These are phyloP conservation scores for Pimephales promelas DNA, from an alignment of 2,113 vertebrate genomes.

Conservation along the genomic window DNA sequence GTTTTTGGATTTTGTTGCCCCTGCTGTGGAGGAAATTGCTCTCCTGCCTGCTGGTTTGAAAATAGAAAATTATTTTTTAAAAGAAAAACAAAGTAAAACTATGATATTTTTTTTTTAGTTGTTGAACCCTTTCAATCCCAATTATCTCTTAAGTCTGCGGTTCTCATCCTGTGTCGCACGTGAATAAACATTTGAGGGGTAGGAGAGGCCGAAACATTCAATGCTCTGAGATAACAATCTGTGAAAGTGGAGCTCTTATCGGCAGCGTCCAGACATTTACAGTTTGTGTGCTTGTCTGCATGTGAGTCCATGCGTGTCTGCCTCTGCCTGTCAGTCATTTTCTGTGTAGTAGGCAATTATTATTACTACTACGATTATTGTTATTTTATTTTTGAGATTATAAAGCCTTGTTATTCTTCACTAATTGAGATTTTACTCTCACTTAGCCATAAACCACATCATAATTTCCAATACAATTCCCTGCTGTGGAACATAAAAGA, in stretches of 20 bases:
- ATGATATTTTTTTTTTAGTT: not conserved
- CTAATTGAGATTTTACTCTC: not conserved
- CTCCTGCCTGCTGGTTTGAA: conserved; percentile 58
- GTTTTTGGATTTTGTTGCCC: conserved; percentile 65
- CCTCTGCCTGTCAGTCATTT: conserved; percentile 19
- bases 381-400: not conserved
- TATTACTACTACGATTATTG: not conserved
- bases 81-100: conserved; percentile 50
- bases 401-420: not conserved
- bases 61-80: conserved; percentile 63
- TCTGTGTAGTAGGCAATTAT: not conserved
- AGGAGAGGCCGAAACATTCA: conserved; percentile 19
- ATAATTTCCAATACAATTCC: not conserved
- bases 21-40: conserved; percentile 66
- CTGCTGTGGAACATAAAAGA: not conserved
- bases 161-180: conserved; percentile 33
- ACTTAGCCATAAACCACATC: not conserved
- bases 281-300: conserved; percentile 17
- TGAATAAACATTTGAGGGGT: conserved; percentile 48
- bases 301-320: not conserved
- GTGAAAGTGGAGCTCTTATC: conserved; percentile 43
- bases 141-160: conserved; percentile 42
- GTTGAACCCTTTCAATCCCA: conserved; percentile 56
- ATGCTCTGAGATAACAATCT: conserved; percentile 41
- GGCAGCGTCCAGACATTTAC: conserved; percentile 31